Conservation (phyloP, 1,140 invertebrate species). For the Macrostomum lignano region DNA sequence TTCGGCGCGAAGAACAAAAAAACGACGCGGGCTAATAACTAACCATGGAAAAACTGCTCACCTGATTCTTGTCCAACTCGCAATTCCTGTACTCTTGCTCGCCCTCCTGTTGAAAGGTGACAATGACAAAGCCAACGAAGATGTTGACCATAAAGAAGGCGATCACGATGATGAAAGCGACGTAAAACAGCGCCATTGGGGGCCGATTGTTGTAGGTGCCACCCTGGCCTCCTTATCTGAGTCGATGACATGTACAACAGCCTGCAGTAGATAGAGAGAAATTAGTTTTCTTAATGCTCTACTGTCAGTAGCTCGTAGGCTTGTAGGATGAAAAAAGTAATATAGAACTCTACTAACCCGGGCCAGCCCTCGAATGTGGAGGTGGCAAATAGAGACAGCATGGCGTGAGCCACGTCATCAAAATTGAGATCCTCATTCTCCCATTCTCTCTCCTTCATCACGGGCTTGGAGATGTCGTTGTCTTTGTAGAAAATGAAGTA, state of each 20-base stretch:
- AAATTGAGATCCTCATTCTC: slow-evolving; percentile 63
- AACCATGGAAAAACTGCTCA: slow-evolving; percentile 18
- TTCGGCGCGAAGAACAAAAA: too few species aligned
- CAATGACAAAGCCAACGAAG: slow-evolving; percentile 99
- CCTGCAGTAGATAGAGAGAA: too few species aligned
- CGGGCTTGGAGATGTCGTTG: slow-evolving; percentile 48
- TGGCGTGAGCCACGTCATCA: slow-evolving; percentile 79
- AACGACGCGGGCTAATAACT: too few species aligned
- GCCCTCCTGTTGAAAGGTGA: slow-evolving; percentile 83
- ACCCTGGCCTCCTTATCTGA: slow-evolving; percentile 73
- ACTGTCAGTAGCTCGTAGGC: too few species aligned
- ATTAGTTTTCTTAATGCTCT: too few species aligned
- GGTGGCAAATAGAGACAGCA: slow-evolving; percentile 94
- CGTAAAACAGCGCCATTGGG: slow-evolving; percentile 86
- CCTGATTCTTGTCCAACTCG: slow-evolving; percentile 93
- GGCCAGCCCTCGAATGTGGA: slow-evolving; percentile 99
- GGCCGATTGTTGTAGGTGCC: slow-evolving; percentile 90
- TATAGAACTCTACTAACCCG: slow-evolving; percentile 35
- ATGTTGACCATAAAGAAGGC: slow-evolving; percentile 92
- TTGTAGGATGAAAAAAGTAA: too few species aligned
- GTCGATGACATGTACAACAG: slow-evolving; percentile 80
- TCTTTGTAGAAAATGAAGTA: slow-evolving; percentile 54
- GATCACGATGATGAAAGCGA: slow-evolving; percentile 79
- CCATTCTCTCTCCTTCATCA: slow-evolving; percentile 46
- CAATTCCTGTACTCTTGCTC: slow-evolving; percentile 99